phyloP scores from a whole-genome alignment of 2,797 vertebrate genomes.

The Falco novaeseelandiae region DNA sequence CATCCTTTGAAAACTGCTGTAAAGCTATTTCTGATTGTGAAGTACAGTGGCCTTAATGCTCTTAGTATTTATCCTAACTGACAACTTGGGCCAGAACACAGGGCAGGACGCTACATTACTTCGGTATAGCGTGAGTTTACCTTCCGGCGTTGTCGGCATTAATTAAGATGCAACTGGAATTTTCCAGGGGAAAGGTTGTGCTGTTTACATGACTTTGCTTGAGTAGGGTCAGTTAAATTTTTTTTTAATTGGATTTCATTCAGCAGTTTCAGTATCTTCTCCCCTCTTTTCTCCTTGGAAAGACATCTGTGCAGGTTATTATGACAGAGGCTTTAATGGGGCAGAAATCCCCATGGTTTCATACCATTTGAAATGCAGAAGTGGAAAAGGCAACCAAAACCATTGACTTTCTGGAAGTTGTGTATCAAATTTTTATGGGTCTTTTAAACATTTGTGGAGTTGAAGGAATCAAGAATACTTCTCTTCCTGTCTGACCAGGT shows the following conservation, averaged over 20 bases:
- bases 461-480: not conserved
- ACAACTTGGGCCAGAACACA: slow-evolving; percentile 56
- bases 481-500: not conserved
- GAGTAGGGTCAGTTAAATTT: not conserved
- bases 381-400: not conserved
- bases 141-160: slow-evolving; percentile 16
- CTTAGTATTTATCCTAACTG: slow-evolving; percentile 71
- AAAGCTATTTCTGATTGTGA: slow-evolving; percentile 47
- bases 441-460: not conserved
- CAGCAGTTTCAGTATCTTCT: not conserved
- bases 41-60: slow-evolving; percentile 64
- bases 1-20: slow-evolving; percentile 57
- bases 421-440: not conserved
- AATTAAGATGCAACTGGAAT: slow-evolving; percentile 43
- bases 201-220: not conserved
- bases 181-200: not conserved
- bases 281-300: not conserved
- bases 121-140: not conserved
- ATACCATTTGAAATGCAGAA: not conserved
- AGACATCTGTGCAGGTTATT: not conserved
- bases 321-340: not conserved
- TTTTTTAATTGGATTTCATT: not conserved
- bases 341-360: not conserved
- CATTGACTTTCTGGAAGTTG: not conserved
- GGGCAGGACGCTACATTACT: not conserved